Conservation (phyloP, 2,797 vertebrate genomes). For the Acanthurus tractus region DNA sequence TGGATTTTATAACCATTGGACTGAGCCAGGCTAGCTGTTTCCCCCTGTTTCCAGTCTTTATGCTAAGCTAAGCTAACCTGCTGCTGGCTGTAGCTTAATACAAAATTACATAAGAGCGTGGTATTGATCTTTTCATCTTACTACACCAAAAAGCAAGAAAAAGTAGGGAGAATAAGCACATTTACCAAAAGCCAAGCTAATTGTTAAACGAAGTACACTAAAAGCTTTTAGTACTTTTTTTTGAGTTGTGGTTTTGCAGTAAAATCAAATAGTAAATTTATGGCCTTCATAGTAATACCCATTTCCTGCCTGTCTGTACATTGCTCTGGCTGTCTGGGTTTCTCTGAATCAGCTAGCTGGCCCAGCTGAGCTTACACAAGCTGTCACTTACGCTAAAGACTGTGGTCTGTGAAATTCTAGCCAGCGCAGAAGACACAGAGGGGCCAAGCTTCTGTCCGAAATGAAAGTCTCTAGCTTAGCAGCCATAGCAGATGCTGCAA, state of each 20-base stretch:
- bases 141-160: not conserved
- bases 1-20: not conserved
- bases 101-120: not conserved
- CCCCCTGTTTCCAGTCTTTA: not conserved
- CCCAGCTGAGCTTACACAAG: slow-evolving; percentile 35
- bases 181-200: not conserved
- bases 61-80: slow-evolving; percentile 3
- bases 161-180: not conserved
- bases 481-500: slow-evolving; percentile 15
- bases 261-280: slow-evolving; percentile 4
- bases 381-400: slow-evolving; percentile 56
- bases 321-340: slow-evolving; percentile 13
- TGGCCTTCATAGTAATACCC: slow-evolving; percentile 7
- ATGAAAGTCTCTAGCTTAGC: slow-evolving; percentile 21
- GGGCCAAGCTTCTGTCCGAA: slow-evolving; percentile 30
- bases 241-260: not conserved
- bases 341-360: slow-evolving; percentile 10
- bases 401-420: slow-evolving; percentile 28
- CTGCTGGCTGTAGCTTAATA: not conserved
- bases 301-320: slow-evolving; percentile 9
- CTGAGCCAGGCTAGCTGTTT: not conserved
- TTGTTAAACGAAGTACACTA: not conserved
- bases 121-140: not conserved
- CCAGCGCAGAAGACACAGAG: slow-evolving; percentile 39
- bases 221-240: not conserved